Percentiles rank a stretch among this genome's conserved stretches.
Conservation (phyloP, 1,140 invertebrate genomes). For the Drosophila tani region DNA sequence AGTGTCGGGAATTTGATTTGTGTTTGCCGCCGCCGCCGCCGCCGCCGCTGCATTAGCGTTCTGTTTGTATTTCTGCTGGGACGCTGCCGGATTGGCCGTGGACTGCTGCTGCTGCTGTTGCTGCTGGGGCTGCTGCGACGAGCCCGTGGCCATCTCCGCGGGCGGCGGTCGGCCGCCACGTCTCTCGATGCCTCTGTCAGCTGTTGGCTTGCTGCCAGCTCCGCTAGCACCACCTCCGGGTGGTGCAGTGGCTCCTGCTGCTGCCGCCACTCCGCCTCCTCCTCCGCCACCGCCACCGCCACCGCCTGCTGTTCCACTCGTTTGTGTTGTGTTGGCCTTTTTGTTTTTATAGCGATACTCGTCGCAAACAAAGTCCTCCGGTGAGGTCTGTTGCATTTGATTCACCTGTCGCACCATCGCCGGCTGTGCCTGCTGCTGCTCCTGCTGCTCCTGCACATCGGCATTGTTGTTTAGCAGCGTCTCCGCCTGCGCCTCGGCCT, state of each 20-base stretch:
- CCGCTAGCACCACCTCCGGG: slow-evolving; percentile 35
- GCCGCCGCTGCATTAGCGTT: slow-evolving; percentile 67
- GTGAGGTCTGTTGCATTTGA: slow-evolving; percentile 84
- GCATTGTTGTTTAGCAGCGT: slow-evolving; percentile 81
- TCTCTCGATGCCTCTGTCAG: slow-evolving; percentile 82
- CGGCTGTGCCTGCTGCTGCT: slow-evolving; percentile 47
- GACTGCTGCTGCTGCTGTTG: slow-evolving; percentile 65
- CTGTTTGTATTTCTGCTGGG: slow-evolving; percentile 78
- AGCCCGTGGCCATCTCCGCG: slow-evolving; percentile 72
- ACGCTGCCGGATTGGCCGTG: slow-evolving; percentile 37
- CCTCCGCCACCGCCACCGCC: slow-evolving; percentile 29
- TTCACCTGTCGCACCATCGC: slow-evolving; percentile 75
- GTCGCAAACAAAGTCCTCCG: slow-evolving; percentile 81
- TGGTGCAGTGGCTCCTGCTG: slow-evolving; percentile 48
- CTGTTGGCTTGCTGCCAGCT: slow-evolving; percentile 72
- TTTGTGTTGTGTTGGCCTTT: slow-evolving; percentile 76
- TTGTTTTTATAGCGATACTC: slow-evolving; percentile 80
- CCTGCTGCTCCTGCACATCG: slow-evolving; percentile 63
- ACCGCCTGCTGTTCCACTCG: slow-evolving; percentile 47
- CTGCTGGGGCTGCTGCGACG: slow-evolving; percentile 62
- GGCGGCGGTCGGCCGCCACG: slow-evolving; percentile 71
- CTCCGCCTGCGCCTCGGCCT: slow-evolving; percentile 73
- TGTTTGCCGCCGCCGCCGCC: slow-evolving; percentile 66
- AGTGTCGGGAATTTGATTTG: slow-evolving; percentile 85
- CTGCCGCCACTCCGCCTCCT: slow-evolving; percentile 20